These are phyloP conservation scores for Amphiduros pacificus DNA, from an alignment of 2,888 invertebrate genomes.

Conservation along the genomic window DNA sequence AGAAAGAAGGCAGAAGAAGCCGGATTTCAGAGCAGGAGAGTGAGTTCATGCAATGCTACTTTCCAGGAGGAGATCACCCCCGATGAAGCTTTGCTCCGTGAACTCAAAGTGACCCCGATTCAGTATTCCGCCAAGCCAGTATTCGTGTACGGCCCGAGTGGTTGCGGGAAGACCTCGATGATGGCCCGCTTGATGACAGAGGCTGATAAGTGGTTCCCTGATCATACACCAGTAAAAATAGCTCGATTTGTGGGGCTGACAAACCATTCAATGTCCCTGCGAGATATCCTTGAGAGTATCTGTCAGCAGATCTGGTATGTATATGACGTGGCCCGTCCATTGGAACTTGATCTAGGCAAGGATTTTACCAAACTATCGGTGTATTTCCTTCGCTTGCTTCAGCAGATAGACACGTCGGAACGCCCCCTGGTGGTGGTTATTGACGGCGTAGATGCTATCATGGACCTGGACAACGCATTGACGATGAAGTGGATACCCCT, in stretches of 20 bases:
- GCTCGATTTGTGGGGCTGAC: neutral
- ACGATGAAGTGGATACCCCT: neutral
- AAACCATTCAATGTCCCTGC: neutral
- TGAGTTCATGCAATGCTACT: no score
- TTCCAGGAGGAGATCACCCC: slow-evolving; percentile 1
- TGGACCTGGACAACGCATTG: neutral
- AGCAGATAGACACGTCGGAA: neutral
- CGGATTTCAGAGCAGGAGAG: no score
- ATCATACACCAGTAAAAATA: neutral
- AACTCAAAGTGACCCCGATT: neutral
- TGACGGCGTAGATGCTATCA: neutral
- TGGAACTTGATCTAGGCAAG: neutral
- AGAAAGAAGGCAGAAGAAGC: no score
- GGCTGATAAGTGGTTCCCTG: neutral
- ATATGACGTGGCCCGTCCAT: neutral
- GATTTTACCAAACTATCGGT: neutral
- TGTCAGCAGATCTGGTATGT: neutral
- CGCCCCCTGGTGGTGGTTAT: neutral
- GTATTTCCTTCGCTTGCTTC: neutral
- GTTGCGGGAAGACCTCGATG: neutral
- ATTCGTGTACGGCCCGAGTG: neutral
- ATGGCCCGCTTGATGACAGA: neutral
- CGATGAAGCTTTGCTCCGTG: neutral
- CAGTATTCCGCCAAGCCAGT: neutral
- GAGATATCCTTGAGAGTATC: neutral